phyloP scores from a whole-genome alignment of 2,888 invertebrate species.

The Amblyteles armatorius region DNA sequence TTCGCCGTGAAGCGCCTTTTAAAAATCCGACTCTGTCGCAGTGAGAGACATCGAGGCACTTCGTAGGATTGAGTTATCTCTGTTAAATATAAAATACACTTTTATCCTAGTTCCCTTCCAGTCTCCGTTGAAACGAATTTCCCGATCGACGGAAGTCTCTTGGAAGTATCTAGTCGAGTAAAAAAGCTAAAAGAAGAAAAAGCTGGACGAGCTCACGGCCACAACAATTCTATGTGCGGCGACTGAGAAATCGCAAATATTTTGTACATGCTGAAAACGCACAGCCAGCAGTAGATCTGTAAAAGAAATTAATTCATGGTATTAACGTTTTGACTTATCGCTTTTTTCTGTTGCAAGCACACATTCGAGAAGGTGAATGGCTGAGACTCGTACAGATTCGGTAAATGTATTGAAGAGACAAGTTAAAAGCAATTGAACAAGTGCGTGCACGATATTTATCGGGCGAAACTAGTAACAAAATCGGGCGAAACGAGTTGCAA shows the following conservation, averaged over 20 bases:
- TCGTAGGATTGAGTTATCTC: background rate
- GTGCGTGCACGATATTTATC: background rate
- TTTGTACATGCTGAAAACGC: constrained; percentile 94
- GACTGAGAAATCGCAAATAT: constrained; percentile 92
- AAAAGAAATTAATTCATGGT: constrained; percentile 79
- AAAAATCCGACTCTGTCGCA: constrained; percentile 12
- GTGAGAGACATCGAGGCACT: background rate
- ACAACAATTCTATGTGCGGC: constrained; percentile 93
- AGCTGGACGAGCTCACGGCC: constrained; percentile 82
- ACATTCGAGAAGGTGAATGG: background rate
- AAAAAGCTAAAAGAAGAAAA: constrained; percentile 21
- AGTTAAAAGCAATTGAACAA: background rate
- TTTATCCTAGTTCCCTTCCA: constrained; percentile 19
- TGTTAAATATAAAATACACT: constrained; percentile 11
- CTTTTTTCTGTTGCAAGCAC: background rate
- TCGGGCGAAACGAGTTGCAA: background rate
- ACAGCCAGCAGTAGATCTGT: constrained; percentile 95
- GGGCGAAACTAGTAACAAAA: background rate
- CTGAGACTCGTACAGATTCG: background rate
- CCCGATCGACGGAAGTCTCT: background rate
- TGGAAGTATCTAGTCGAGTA: background rate
- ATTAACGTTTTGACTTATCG: background rate
- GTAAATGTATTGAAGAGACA: background rate
- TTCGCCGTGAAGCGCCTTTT: background rate
- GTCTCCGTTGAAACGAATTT: background rate